Conservation (phyloP, 2,888 invertebrate species). For the Tipula confusa region DNA sequence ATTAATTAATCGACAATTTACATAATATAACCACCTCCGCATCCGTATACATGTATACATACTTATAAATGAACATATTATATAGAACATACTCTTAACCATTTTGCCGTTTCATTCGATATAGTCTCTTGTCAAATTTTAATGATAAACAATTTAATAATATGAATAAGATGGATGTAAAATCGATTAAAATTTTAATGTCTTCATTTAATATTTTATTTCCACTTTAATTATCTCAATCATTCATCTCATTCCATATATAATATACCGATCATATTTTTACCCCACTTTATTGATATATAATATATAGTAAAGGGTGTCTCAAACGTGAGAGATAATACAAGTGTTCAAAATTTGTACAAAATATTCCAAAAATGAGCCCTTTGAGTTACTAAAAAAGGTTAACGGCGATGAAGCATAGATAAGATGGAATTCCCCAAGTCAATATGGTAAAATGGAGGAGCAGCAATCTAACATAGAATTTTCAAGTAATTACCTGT, state of each 20-base stretch:
- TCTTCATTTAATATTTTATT: conserved; percentile 25
- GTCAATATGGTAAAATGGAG: no score
- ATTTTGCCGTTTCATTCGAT: neutral
- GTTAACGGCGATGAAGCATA: no score
- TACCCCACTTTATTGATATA: neutral
- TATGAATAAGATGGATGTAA: conserved; percentile 20
- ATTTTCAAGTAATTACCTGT: no score
- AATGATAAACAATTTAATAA: conserved; percentile 25
- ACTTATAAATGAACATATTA: neutral
- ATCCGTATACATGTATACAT: neutral
- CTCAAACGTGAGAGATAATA: no score
- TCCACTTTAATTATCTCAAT: conserved; percentile 20
- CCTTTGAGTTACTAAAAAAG: no score
- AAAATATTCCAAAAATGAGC: no score
- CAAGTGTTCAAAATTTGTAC: no score
- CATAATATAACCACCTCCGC: neutral
- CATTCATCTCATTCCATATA: neutral
- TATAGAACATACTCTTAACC: neutral
- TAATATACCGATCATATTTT: neutral
- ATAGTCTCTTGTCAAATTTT: neutral
- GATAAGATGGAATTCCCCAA: no score
- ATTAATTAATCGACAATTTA: conserved; percentile 20
- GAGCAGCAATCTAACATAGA: no score
- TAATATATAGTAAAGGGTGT: no score
- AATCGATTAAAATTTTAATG: conserved; percentile 25